Conservation (phyloP, 2,797 vertebrate species). For the Enteromius trimaculatus region DNA sequence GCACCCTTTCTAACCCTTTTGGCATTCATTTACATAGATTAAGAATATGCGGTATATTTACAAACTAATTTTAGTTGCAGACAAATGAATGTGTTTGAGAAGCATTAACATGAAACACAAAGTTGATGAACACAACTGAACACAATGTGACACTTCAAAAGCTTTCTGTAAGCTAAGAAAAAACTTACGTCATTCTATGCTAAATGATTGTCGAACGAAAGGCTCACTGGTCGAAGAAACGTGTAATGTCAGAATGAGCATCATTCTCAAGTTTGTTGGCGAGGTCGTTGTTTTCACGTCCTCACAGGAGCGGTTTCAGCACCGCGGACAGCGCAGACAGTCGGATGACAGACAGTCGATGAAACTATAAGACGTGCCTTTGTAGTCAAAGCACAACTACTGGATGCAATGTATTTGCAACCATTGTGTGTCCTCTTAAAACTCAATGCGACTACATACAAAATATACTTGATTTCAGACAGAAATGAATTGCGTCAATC, state of each 20-base stretch:
- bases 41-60: neutral
- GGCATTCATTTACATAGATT: neutral
- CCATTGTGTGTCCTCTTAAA: neutral
- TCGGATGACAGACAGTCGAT: neutral
- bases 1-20: neutral
- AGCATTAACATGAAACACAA: neutral
- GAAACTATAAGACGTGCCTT: conserved; percentile 46
- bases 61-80: neutral
- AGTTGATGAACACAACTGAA: too few species aligned
- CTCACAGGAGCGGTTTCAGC: conserved; percentile 71
- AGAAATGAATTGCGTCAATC: neutral
- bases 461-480: neutral
- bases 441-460: neutral
- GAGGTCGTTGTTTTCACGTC: neutral
- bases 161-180: neutral
- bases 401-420: neutral
- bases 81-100: neutral
- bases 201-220: neutral
- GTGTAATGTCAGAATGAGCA: neutral
- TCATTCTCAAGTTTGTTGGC: neutral
- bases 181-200: neutral
- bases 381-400: conserved; percentile 43
- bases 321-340: conserved; percentile 80
- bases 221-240: neutral
- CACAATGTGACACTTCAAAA: neutral